Percentiles rank a stretch among this genome's conserved stretches.
phyloP scores from a whole-genome alignment of 2,797 vertebrate genomes.

The Erethizon dorsatum region DNA sequence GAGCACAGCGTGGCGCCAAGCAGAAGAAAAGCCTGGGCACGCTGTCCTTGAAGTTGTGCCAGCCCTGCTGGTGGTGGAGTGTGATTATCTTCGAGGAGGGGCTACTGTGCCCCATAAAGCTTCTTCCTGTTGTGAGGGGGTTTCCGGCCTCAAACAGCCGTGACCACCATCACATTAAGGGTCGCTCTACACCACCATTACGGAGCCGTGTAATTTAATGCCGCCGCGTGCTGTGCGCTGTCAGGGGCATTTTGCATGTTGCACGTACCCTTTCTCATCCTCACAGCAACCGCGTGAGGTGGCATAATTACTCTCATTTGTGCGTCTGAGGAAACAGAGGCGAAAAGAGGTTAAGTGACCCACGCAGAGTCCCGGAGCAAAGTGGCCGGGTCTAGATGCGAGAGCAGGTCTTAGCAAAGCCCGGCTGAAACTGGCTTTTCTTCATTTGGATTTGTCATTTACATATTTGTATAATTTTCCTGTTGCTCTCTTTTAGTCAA shows the following conservation, averaged over 20 bases:
- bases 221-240: fast-evolving
- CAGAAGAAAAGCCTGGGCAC: constrained; percentile 37
- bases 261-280: not conserved
- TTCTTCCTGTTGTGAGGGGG: not conserved
- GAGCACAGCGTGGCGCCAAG: not conserved
- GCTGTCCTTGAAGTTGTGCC: constrained; percentile 22
- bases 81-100: constrained; percentile 52
- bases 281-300: fast-evolving
- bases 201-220: not conserved
- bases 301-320: not conserved
- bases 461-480: constrained; percentile 64
- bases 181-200: not conserved
- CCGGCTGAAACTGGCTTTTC: not conserved
- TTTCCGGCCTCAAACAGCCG: constrained; percentile 13
- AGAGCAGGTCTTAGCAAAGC: not conserved
- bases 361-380: not conserved
- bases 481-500: constrained; percentile 55
- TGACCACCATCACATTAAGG: not conserved
- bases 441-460: constrained; percentile 55
- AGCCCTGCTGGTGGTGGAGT: not conserved
- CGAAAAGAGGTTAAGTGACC: not conserved
- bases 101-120: not conserved
- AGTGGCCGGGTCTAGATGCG: not conserved
- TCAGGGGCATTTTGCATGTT: not conserved
- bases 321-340: not conserved